Base-by-base conservation (phyloP, 2,888 invertebrate species). In the Phortica magna region DNA sequence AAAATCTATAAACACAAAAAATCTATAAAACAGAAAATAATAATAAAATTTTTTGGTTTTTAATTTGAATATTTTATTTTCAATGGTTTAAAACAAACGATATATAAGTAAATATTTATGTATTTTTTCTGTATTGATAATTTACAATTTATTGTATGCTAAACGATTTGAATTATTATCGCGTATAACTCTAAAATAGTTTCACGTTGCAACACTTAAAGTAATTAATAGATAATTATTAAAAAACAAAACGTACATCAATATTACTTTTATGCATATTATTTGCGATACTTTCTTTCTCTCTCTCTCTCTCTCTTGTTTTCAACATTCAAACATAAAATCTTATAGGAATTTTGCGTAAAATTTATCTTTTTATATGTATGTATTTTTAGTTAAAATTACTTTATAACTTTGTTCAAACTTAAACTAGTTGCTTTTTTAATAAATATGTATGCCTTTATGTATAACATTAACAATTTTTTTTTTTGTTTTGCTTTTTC, bases 71-170 rank as follows among this genome's bases (percentile, higher is more conserved):
- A 68, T 68, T 68, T 68, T 68, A 68, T 68, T 68, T 68, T 68
- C 68, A 48, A 43, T 43, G 68, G 43, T 68, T 68, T 68, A 14
- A 48, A 68, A 68, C 43, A 68, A 68, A 68, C 68, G 22, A 68
- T 43, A 68, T 17, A 31, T 67, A 67, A 41, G 42, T 19, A 68
- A 39, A 68, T 68, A 43, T 17, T 67, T 42, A 17, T 67, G 43
- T 68, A 43, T 68, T 43, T 68, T 68, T 31, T 31, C 31, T 68
- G 12, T 22, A 4, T 64, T 31, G 22, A 10, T 64, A 64, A 39
- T 31, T 64, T 31, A 31, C 64, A 39, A 31, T 31, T 64, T 31
- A 31, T 22, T 22, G 7, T 64, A 64, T 64, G 31, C 31, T 68
- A 12, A 41, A 39, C 31, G 65, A 10, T 42, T 65, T 41, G 0